These are phyloP conservation scores for Perccottus glenii DNA, from an alignment of 2,113 vertebrate genomes.

Conservation along the genomic window DNA sequence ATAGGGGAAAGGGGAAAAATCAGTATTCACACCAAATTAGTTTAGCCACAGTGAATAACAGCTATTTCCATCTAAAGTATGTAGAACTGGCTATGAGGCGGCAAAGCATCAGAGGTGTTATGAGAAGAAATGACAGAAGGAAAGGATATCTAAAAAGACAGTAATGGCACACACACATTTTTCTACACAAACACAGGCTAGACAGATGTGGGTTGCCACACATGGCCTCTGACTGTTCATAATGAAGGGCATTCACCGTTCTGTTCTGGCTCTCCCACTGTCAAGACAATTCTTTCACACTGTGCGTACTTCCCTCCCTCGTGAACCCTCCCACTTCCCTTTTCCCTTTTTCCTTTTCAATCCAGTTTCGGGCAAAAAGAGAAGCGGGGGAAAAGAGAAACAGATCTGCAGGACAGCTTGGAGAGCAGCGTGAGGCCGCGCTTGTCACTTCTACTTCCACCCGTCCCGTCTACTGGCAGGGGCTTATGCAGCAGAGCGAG, in stretches of 20 bases:
- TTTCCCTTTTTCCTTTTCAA: slow-evolving; percentile 16
- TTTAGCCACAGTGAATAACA: slow-evolving; percentile 37
- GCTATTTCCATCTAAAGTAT: slow-evolving; percentile 36
- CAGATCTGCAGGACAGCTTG: slow-evolving; percentile 81
- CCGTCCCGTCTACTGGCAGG: slow-evolving; percentile 57
- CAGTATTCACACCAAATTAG: slow-evolving; percentile 47
- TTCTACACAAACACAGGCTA: slow-evolving; percentile 34
- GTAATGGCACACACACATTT: slow-evolving; percentile 16
- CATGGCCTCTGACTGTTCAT: slow-evolving; percentile 52
- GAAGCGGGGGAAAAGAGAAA: slow-evolving; percentile 14
- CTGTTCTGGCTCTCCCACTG: slow-evolving; percentile 51
- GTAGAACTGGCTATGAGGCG: slow-evolving; percentile 27
- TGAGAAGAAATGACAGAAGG: background rate
- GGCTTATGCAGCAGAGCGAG: slow-evolving; percentile 59
- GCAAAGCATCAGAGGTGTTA: slow-evolving; percentile 33
- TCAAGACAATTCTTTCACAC: slow-evolving; percentile 53
- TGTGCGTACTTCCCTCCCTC: slow-evolving; percentile 10
- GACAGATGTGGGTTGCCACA: slow-evolving; percentile 59
- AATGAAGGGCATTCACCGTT: slow-evolving; percentile 66
- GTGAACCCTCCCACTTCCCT: slow-evolving; percentile 12
- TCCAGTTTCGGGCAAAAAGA: slow-evolving; percentile 30
- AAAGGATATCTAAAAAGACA: slow-evolving; percentile 15
- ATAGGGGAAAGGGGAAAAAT: slow-evolving; percentile 26
- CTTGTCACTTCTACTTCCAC: slow-evolving; percentile 73
- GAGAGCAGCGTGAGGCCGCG: slow-evolving; percentile 75